phyloP scores from a whole-genome alignment of 2,888 invertebrate species.

The Agrotis ipsilon region DNA sequence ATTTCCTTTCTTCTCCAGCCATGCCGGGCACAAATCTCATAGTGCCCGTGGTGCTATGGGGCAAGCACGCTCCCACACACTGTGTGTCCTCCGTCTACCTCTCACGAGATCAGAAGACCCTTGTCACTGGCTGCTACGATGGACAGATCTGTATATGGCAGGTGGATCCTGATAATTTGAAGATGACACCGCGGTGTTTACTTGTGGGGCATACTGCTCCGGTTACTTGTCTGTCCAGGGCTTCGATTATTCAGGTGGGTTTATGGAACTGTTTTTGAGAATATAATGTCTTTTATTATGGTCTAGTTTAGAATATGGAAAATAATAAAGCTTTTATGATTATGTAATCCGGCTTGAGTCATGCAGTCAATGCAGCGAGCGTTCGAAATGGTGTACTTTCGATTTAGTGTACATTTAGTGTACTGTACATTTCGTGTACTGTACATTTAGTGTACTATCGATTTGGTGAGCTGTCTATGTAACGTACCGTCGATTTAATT shows the following conservation, averaged over 20 bases:
- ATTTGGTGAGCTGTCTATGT: too few relatives aligned
- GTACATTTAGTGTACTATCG: too few relatives aligned
- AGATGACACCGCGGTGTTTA: slow-evolving; percentile 98
- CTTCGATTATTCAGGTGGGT: slow-evolving; percentile 92
- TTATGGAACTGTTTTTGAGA: not conserved
- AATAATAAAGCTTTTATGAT: too few relatives aligned
- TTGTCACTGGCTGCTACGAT: slow-evolving; percentile 99
- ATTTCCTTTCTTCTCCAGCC: slow-evolving; percentile 58
- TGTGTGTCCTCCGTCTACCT: slow-evolving; percentile 98
- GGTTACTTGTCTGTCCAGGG: slow-evolving; percentile 96
- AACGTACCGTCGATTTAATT: too few relatives aligned
- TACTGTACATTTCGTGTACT: too few relatives aligned
- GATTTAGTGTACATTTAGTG: too few relatives aligned
- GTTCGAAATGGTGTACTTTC: too few relatives aligned
- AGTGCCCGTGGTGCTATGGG: slow-evolving; percentile 99
- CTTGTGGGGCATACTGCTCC: slow-evolving; percentile 98
- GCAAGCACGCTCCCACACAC: slow-evolving; percentile 98
- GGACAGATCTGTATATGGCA: slow-evolving; percentile 99
- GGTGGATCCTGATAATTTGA: slow-evolving; percentile 94
- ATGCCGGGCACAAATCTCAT: slow-evolving; percentile 97
- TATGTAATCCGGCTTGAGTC: too few relatives aligned
- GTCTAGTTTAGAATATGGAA: too few relatives aligned
- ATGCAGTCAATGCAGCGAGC: too few relatives aligned
- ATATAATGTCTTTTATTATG: too few relatives aligned
- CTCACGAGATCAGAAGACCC: slow-evolving; percentile 97